Conservation (phyloP, 2,113 vertebrate genomes). For the Otocyon megalotis region DNA sequence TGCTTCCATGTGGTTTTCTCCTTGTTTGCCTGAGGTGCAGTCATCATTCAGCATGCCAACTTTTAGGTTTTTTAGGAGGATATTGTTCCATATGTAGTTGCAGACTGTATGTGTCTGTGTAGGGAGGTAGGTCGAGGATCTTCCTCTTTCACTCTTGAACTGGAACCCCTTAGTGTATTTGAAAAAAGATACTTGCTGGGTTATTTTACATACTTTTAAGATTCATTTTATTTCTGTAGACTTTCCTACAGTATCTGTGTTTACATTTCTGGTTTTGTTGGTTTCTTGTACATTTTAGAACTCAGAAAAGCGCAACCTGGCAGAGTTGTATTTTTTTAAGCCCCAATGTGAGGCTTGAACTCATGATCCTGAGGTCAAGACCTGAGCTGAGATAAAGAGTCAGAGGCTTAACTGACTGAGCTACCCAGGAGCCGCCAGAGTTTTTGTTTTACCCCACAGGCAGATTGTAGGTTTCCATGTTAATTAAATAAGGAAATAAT, state of each 20-base stretch:
- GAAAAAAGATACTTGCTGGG: slow-evolving; percentile 71
- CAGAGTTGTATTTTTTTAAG: neutral
- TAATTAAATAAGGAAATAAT: slow-evolving; percentile 79
- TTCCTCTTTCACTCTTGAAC: neutral
- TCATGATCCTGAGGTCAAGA: neutral
- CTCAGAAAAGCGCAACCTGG: slow-evolving; percentile 76
- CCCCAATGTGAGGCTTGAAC: neutral
- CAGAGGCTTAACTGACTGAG: neutral
- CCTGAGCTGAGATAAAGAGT: neutral
- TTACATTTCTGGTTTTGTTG: slow-evolving; percentile 77
- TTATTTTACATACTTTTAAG: slow-evolving; percentile 73
- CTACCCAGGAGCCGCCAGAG: neutral
- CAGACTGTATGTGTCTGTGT: neutral
- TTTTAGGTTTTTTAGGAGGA: neutral
- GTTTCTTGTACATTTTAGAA: slow-evolving; percentile 79
- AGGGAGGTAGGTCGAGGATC: neutral
- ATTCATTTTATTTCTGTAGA: slow-evolving; percentile 43
- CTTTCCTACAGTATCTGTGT: slow-evolving; percentile 75
- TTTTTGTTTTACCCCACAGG: slow-evolving; percentile 61
- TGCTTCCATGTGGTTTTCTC: neutral
- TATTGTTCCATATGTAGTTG: neutral
- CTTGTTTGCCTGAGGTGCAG: neutral
- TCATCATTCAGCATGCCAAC: neutral
- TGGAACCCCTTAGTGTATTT: slow-evolving; percentile 58
- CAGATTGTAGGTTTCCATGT: slow-evolving; percentile 77